Evolutionary conservation across 2,797 vertebrate species (phyloP).

Genomic region (Natrix natrix): DNA sequence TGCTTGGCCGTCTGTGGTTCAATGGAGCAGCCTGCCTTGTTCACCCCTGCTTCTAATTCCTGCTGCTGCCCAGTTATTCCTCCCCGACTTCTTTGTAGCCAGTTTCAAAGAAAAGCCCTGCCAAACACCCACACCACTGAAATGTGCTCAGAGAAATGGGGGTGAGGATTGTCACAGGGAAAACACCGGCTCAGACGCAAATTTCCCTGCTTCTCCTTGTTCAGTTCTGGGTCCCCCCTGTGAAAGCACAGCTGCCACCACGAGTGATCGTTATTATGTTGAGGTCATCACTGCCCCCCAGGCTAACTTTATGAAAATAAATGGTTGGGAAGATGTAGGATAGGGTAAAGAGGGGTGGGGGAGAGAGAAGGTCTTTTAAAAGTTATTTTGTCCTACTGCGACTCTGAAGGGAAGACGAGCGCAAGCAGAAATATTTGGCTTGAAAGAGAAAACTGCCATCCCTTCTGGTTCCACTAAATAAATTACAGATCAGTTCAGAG

Average conservation of each 20-base stretch:
- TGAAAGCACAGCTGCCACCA: conserved; percentile 68
- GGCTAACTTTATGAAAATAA: conserved; percentile 74
- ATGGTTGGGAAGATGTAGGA: conserved; percentile 74
- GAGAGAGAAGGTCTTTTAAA: conserved; percentile 66
- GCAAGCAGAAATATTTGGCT: conserved; percentile 25
- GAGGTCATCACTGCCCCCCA: conserved; percentile 73
- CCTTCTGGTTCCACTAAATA: conserved; percentile 38
- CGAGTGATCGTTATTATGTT: conserved; percentile 52
- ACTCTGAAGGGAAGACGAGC: conserved; percentile 60
- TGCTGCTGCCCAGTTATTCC: conserved; percentile 35
- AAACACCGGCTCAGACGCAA: neutral
- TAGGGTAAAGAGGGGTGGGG: neutral
- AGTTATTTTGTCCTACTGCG: conserved; percentile 71
- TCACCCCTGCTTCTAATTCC: neutral
- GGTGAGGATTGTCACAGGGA: neutral
- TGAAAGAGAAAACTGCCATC: conserved; percentile 54
- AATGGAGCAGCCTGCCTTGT: neutral
- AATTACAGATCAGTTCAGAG: conserved; percentile 34
- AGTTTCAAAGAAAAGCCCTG: conserved; percentile 41
- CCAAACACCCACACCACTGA: conserved; percentile 8
- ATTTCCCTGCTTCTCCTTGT: neutral
- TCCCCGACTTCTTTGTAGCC: conserved; percentile 33
- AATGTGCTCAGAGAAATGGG: neutral
- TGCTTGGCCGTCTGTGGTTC: rapidly evolving
- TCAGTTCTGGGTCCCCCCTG: conserved; percentile 42